phyloP scores from a whole-genome alignment of 1,140 invertebrate species.

The Pseudoatta argentina region DNA sequence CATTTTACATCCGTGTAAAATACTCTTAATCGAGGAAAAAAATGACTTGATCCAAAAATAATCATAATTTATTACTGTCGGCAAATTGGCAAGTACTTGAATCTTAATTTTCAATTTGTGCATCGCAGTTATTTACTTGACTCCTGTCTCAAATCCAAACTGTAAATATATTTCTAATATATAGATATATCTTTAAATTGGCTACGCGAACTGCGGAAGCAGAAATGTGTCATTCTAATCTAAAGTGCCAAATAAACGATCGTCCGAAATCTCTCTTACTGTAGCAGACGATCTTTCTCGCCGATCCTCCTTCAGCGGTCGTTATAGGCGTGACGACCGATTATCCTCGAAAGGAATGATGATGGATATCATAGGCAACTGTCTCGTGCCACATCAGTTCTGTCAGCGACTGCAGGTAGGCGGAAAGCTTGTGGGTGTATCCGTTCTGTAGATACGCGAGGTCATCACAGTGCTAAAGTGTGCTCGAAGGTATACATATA shows the following conservation, averaged over 20 bases:
- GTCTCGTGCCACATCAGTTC: conserved; percentile 76
- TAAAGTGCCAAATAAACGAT: conserved; percentile 18
- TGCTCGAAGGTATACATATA: conserved; percentile 21
- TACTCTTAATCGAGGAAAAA: neutral
- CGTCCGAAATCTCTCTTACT: conserved; percentile 10
- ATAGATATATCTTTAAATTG: neutral
- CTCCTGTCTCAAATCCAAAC: neutral
- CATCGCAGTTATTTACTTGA: neutral
- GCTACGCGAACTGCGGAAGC: conserved; percentile 14
- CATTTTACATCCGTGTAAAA: conserved; percentile 6
- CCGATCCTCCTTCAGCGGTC: conserved; percentile 64
- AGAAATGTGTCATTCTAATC: conserved; percentile 35
- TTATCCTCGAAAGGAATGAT: conserved; percentile 78
- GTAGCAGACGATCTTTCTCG: conserved; percentile 46
- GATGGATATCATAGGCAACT: conserved; percentile 77
- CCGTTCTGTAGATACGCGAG: conserved; percentile 52
- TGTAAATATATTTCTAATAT: neutral
- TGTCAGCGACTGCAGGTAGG: conserved; percentile 76
- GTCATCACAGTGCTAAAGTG: conserved; percentile 32
- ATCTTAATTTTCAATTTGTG: neutral
- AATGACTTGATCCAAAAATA: neutral
- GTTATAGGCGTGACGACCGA: conserved; percentile 77
- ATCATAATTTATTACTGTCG: neutral
- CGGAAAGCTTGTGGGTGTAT: conserved; percentile 70
- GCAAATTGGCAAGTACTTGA: neutral